A percentile compares a stretch with the other conserved stretches of the same genome.
Evolutionary conservation across 2,888 invertebrate genomes (phyloP).

Genomic region (Caenorhabditis parvicauda): DNA sequence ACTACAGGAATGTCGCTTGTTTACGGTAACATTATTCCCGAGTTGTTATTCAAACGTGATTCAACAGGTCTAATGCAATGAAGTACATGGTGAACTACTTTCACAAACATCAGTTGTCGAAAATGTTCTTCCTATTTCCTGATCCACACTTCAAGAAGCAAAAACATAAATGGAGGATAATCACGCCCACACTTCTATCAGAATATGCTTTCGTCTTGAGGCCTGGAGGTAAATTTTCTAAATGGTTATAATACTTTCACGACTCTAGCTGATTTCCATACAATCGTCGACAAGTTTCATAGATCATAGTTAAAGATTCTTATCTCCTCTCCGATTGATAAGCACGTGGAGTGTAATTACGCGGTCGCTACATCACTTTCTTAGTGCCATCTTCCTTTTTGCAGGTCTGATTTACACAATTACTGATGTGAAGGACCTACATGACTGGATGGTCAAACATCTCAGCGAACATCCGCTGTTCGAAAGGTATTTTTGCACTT

Average conservation of each 20-base stretch:
- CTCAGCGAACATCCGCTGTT: conserved; percentile 87
- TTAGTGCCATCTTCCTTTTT: conserved; percentile 40
- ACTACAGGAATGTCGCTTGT: conserved; percentile 90
- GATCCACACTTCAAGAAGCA: conserved; percentile 91
- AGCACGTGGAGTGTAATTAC: too few relatives aligned
- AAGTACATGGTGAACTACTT: conserved; percentile 98
- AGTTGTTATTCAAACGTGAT: background rate
- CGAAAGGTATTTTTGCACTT: too few relatives aligned
- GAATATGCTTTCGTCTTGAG: conserved; percentile 93
- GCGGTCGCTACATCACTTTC: too few relatives aligned
- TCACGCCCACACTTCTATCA: conserved; percentile 84
- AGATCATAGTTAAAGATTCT: too few relatives aligned
- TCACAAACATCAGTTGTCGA: conserved; percentile 76
- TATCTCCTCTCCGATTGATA: too few relatives aligned
- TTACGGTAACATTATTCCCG: conserved; percentile 69
- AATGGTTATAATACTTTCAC: too few relatives aligned
- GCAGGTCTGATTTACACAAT: conserved; percentile 90
- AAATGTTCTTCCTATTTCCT: conserved; percentile 95
- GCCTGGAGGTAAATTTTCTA: conserved; percentile 68
- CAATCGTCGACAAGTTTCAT: too few relatives aligned
- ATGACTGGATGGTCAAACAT: conserved; percentile 94
- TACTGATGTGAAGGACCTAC: conserved; percentile 93
- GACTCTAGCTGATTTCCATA: too few relatives aligned
- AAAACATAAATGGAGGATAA: conserved; percentile 93
- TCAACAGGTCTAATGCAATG: conserved; percentile 92